Evolutionary conservation across 2,888 invertebrate genomes (phyloP).

Genomic region (Cordylochernes scorpioides): DNA sequence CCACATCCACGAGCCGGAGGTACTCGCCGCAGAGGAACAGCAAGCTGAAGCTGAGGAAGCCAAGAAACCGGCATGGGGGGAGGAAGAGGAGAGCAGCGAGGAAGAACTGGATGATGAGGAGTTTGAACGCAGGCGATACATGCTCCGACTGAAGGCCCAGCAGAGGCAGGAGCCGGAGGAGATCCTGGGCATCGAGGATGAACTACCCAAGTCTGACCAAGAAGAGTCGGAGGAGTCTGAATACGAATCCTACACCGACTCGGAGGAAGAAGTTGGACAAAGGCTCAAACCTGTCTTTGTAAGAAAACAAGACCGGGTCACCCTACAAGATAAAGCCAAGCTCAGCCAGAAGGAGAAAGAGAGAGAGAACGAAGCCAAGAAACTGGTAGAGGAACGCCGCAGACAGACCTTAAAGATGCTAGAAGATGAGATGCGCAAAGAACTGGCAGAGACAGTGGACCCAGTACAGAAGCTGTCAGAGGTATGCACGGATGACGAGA

Average conservation of each 20-base stretch:
- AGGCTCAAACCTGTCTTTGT: conserved; percentile 82
- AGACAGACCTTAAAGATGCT: conserved; percentile 17
- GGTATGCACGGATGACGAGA: conserved; percentile 77
- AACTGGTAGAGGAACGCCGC: conserved; percentile 27
- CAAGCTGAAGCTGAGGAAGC: conserved; percentile 11
- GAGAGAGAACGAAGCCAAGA: conserved; percentile 50
- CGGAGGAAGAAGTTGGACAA: conserved; percentile 19
- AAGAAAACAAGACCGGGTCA: conserved; percentile 68
- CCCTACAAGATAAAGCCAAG: conserved; percentile 75
- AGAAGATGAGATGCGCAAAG: conserved; percentile 21
- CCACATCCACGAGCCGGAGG: conserved; percentile 40
- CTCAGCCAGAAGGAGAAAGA: conserved; percentile 42
- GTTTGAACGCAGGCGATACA: conserved; percentile 48
- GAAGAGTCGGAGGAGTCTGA: conserved; percentile 24
- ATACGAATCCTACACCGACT: conserved; percentile 47
- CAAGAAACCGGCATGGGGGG: conserved; percentile 16
- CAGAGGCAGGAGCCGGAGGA: conserved; percentile 11
- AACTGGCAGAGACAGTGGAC: conserved; percentile 33
- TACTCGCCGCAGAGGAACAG: conserved; percentile 22
- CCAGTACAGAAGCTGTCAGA: conserved; percentile 40
- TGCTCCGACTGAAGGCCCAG: conserved; percentile 34
- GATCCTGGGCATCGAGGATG: conserved; percentile 31
- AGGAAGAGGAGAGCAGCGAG: conserved; percentile 21
- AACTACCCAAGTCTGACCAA: conserved; percentile 28
- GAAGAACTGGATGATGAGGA: conserved; percentile 63